Base-by-base conservation (phyloP, 2,113 vertebrate species). In the Paraplagusia blochii region DNA sequence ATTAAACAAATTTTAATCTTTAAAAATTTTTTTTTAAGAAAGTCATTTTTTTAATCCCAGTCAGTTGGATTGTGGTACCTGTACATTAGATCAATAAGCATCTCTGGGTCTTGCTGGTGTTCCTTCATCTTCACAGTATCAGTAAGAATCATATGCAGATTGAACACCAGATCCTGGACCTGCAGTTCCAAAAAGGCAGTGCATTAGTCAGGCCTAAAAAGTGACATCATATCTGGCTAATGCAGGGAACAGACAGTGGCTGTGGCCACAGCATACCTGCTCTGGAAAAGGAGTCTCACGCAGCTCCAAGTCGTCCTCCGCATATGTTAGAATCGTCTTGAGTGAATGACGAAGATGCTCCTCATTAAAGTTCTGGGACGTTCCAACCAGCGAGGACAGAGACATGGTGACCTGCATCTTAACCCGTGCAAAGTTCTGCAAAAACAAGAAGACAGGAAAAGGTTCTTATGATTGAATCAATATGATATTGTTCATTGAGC, bases 371-470 rank as follows among this genome's bases (percentile, higher is more conserved):
- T 87, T 94, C 80, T 93, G 93, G 0, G 92, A 92, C 0, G 88
- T 95, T 47, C 95, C 95, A 79, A 96, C 95, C 40, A 96, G 87
- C 0, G 93, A 95, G 0, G 95, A 96, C 36, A 96, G 87, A 0
- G 95, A 96, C 94, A 96, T 95, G 43, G 95, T 96, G 48, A 95
- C 94, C 63, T 95, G 95, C 95, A 96, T 95, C 91, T 96, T 96
- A 58, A 96, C 95, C 10, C 95, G 91, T 3, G 95, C 95, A 60
- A 96, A 96, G 86, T 95, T 96, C 95, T 96, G 82, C 4, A 2
- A 0, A 19, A 29, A 42, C 11, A 4, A 11, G 1, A 54, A 22
- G 59, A 59, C 17, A 44, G 2, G 42, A 54, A 6, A n/a, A n/a
- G n/a, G n/a, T n/a, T n/a, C n/a, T n/a, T n/a, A n/a, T n/a, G n/a